phyloP scores from a whole-genome alignment of 2,113 vertebrate genomes.

The Cyanocitta stelleri region DNA sequence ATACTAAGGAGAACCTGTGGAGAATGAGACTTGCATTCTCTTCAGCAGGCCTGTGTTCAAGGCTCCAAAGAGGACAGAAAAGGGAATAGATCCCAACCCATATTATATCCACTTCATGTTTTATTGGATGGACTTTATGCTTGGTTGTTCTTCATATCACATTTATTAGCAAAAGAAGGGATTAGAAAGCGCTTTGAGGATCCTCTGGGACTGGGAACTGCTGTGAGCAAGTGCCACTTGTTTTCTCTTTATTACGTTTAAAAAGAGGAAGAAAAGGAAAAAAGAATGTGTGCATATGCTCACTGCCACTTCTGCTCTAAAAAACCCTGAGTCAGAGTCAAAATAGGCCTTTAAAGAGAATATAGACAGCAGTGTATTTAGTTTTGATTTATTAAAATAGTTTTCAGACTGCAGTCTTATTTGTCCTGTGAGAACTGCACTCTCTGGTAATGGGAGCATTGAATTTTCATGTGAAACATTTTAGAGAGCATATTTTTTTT shows the following conservation, averaged over 20 bases:
- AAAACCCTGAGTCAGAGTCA: background rate
- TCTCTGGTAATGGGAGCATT: conserved; percentile 43
- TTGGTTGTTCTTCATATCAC: background rate
- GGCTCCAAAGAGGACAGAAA: background rate
- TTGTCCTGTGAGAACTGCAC: conserved; percentile 45
- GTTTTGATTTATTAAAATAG: conserved; percentile 61
- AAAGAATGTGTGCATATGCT: background rate
- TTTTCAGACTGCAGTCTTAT: conserved; percentile 51
- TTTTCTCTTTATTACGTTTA: background rate
- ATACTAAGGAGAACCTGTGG: background rate
- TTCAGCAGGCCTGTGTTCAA: background rate
- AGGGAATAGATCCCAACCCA: background rate
- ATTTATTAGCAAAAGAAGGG: background rate
- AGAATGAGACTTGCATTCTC: background rate
- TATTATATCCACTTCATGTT: background rate
- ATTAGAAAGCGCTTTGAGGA: background rate
- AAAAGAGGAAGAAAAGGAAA: background rate
- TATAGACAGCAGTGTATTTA: conserved; percentile 15
- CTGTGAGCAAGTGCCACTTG: background rate
- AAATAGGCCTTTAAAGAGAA: conserved; percentile 41
- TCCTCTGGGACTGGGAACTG: background rate
- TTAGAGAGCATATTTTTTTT: conserved; percentile 56
- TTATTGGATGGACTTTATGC: background rate
- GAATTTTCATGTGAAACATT: conserved; percentile 56
- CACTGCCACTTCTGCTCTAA: background rate